phyloP scores from a whole-genome alignment of 2,888 invertebrate species.

The Chloroclysta siterata region DNA sequence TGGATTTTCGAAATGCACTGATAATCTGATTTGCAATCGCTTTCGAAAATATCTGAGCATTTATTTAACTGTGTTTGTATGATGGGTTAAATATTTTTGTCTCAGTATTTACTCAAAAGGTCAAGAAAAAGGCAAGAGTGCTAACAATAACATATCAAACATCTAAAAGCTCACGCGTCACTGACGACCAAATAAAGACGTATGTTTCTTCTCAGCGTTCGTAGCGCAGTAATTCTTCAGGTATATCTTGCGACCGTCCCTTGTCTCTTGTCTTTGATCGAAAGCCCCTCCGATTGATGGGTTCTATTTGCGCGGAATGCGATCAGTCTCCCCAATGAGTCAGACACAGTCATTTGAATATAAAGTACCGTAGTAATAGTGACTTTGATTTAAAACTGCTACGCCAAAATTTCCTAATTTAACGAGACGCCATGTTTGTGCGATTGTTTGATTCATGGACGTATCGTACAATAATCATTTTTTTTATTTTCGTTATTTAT shows the following conservation, averaged over 20 bases:
- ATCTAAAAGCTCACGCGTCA: constrained; percentile 36
- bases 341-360: constrained; percentile 35
- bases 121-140: no score
- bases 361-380: constrained; percentile 28
- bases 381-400: constrained; percentile 23
- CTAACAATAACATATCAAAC: neutral
- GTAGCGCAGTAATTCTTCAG: constrained; percentile 69
- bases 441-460: neutral
- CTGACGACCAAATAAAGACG: constrained; percentile 54
- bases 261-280: constrained; percentile 79
- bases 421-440: neutral
- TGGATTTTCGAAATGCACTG: constrained; percentile 28
- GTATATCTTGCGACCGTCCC: constrained; percentile 66
- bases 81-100: neutral
- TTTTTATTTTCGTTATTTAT: no score
- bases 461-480: neutral
- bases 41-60: constrained; percentile 18
- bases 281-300: constrained; percentile 77
- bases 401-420: neutral
- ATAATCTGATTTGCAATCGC: constrained; percentile 29
- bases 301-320: constrained; percentile 70
- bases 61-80: constrained; percentile 6
- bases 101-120: no score
- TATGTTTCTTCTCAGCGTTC: constrained; percentile 57
- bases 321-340: constrained; percentile 64